These are phyloP conservation scores for Lordiphosa stackelbergi DNA, from an alignment of 1,140 invertebrate genomes.

Conservation along the genomic window DNA sequence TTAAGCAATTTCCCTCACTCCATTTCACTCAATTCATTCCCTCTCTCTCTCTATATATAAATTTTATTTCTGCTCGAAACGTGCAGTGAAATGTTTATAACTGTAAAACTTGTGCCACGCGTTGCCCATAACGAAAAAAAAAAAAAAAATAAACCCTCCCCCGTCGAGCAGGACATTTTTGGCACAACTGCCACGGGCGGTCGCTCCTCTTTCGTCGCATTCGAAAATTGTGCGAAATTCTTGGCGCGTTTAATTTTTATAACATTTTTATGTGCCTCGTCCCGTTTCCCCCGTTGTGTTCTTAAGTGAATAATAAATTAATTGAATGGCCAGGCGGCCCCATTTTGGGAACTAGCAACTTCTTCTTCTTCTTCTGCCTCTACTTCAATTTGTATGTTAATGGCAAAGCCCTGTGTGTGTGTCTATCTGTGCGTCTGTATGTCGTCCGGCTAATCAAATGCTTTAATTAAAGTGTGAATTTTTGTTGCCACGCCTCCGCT, in stretches of 20 bases:
- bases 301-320: constrained; percentile 74
- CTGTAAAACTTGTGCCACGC: constrained; percentile 19
- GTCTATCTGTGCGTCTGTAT: background rate
- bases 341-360: constrained; percentile 37
- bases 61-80: constrained; percentile 7
- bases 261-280: constrained; percentile 63
- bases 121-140: background rate
- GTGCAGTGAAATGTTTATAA: constrained; percentile 31
- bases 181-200: no score
- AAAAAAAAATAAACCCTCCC: no score
- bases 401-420: background rate
- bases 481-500: background rate
- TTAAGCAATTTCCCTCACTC: constrained; percentile 41
- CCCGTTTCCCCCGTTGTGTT: constrained; percentile 29
- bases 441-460: constrained; percentile 42
- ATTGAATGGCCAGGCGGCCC: constrained; percentile 58
- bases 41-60: constrained; percentile 11
- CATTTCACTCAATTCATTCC: constrained; percentile 47
- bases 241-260: constrained; percentile 41
- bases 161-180: no score
- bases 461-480: constrained; percentile 27
- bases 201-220: no score
- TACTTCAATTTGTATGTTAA: constrained; percentile 24
- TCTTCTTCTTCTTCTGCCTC: constrained; percentile 5
- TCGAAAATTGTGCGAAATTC: no score